Evolutionary conservation across 2,113 vertebrate species (phyloP).

Genomic region (Varanus komodoensis): DNA sequence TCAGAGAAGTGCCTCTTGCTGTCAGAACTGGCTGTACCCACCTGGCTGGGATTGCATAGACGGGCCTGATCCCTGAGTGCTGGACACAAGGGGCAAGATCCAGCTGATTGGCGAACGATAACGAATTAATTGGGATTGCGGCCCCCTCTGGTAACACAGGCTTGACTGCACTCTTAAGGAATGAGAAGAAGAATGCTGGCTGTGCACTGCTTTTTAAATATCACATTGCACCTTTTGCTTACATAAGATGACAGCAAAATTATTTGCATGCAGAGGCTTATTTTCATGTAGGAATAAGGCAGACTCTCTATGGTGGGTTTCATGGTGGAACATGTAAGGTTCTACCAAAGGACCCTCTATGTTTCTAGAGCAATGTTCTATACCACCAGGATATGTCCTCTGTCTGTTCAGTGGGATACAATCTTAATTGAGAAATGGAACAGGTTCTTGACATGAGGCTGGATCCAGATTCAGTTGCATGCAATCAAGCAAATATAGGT

Average conservation of each 20-base stretch:
- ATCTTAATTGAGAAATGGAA: conserved; percentile 22
- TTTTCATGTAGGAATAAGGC: not conserved
- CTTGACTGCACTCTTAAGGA: conserved; percentile 19
- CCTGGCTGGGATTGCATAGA: not conserved
- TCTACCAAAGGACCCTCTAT: not conserved
- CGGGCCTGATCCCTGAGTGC: not conserved
- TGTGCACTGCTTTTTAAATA: conserved; percentile 4
- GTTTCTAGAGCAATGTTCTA: not conserved
- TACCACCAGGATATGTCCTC: conserved; percentile 8
- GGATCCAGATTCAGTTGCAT: too few relatives aligned
- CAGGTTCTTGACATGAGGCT: not conserved
- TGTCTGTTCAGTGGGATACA: conserved; percentile 25
- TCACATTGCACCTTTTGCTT: not conserved
- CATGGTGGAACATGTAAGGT: not conserved
- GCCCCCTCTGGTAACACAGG: not conserved
- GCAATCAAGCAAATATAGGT: too few relatives aligned
- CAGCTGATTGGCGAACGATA: not conserved
- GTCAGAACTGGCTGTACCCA: not conserved
- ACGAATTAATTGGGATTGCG: not conserved
- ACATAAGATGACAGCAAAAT: not conserved
- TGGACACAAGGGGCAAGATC: not conserved
- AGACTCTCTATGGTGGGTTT: not conserved
- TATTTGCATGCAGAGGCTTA: not conserved
- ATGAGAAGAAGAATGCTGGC: conserved; percentile 27
- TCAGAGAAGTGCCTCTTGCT: not conserved